A percentile compares a stretch with the other conserved stretches of the same genome.
Evolutionary conservation across 2,113 vertebrate species (phyloP).

Genomic region (Gallinago paraguaiae): DNA sequence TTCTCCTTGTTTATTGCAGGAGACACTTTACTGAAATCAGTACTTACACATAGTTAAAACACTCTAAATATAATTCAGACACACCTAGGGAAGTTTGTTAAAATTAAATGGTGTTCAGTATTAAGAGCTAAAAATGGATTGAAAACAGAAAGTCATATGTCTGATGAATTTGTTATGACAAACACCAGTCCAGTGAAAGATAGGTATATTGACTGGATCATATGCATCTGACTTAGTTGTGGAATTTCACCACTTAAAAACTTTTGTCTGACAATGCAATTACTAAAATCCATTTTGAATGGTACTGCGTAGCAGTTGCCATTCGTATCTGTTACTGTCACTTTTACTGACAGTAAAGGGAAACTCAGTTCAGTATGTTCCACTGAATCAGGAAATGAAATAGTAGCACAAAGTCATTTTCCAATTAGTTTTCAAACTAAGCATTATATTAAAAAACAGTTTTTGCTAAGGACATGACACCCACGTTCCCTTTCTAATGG

Average conservation of each 20-base stretch:
- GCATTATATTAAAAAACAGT: rapidly evolving
- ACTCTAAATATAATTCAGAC: background rate
- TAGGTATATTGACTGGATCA: background rate
- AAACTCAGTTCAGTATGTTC: background rate
- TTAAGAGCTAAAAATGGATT: background rate
- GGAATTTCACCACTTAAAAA: background rate
- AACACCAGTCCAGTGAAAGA: background rate
- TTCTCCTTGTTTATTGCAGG: background rate
- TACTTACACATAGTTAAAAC: background rate
- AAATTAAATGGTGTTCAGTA: background rate
- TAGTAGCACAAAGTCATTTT: background rate
- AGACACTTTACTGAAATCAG: background rate
- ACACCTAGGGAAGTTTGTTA: background rate
- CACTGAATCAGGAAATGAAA: background rate
- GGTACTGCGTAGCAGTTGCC: background rate
- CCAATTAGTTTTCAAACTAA: background rate
- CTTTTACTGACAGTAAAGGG: background rate
- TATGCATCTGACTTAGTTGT: background rate
- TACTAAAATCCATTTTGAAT: background rate
- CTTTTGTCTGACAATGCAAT: background rate
- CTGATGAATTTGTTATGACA: background rate
- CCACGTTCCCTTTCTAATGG: background rate
- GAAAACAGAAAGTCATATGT: background rate
- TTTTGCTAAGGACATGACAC: background rate
- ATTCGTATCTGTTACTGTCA: background rate